These are phyloP conservation scores for Macroglossus sobrinus DNA, from an alignment of 2,113 vertebrate genomes.

Conservation along the genomic window DNA sequence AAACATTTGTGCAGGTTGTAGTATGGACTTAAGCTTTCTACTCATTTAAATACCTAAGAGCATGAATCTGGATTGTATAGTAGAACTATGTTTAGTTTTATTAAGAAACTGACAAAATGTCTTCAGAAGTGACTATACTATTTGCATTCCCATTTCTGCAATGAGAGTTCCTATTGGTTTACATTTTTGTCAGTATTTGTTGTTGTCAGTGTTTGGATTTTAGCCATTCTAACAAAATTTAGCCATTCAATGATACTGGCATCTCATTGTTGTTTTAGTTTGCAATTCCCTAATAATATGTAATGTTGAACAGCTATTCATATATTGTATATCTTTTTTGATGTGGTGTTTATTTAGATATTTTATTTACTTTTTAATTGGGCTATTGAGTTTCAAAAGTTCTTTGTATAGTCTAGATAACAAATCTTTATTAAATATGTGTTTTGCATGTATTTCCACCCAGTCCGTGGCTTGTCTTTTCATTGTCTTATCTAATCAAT, in stretches of 20 bases:
- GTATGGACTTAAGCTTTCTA: background rate
- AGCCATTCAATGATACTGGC: background rate
- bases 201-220: background rate
- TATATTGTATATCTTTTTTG: background rate
- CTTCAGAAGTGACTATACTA: background rate
- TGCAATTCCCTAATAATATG: background rate
- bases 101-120: background rate
- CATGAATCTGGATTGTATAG: background rate
- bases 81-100: background rate
- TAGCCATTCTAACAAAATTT: background rate
- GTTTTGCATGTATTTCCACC: background rate
- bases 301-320: background rate
- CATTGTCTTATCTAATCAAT: background rate
- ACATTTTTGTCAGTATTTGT: background rate
- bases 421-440: background rate
- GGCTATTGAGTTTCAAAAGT: background rate
- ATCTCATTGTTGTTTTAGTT: background rate
- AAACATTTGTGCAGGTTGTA: background rate
- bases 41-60: background rate
- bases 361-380: background rate
- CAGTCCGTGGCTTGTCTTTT: background rate
- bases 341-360: background rate
- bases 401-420: background rate
- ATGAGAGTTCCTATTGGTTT: background rate
- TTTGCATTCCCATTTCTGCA: background rate